Percentiles rank a stretch among this genome's conserved stretches.
phyloP scores from a whole-genome alignment of 1,140 invertebrate species.

The Caerostris extrusa region DNA sequence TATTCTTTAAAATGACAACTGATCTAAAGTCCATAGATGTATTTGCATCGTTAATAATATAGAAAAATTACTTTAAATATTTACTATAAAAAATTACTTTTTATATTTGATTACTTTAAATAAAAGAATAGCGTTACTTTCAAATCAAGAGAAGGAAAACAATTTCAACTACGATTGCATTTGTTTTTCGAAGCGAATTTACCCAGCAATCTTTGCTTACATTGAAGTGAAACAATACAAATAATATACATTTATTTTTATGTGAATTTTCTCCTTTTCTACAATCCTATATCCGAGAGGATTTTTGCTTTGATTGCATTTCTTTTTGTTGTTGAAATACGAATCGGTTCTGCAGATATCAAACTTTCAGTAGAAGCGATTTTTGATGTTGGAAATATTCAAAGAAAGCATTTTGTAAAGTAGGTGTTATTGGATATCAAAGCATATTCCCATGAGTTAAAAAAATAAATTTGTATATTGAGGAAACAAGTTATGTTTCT shows the following conservation, averaged over 20 bases:
- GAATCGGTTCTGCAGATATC: not conserved
- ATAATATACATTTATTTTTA: not conserved
- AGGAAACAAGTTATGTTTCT: too few relatives aligned
- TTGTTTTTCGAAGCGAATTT: not conserved
- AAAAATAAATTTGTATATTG: not conserved
- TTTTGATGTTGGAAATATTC: not conserved
- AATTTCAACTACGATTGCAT: not conserved
- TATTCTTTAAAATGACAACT: too few relatives aligned
- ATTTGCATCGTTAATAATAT: too few relatives aligned
- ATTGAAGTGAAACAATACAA: not conserved
- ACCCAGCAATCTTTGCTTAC: not conserved
- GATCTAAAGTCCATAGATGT: too few relatives aligned
- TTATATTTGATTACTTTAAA: too few relatives aligned
- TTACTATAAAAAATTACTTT: too few relatives aligned
- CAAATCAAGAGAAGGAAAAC: not conserved
- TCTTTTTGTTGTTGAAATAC: not conserved
- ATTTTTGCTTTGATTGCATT: not conserved
- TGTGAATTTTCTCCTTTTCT: not conserved
- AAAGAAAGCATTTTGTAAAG: not conserved
- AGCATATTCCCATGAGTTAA: not conserved
- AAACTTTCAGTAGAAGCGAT: not conserved
- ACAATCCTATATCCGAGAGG: not conserved
- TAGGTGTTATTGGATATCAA: not conserved
- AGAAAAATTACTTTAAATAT: too few relatives aligned
- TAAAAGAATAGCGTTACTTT: not conserved